Conservation (phyloP, 1,140 invertebrate genomes). For the Antheraea mylitta region DNA sequence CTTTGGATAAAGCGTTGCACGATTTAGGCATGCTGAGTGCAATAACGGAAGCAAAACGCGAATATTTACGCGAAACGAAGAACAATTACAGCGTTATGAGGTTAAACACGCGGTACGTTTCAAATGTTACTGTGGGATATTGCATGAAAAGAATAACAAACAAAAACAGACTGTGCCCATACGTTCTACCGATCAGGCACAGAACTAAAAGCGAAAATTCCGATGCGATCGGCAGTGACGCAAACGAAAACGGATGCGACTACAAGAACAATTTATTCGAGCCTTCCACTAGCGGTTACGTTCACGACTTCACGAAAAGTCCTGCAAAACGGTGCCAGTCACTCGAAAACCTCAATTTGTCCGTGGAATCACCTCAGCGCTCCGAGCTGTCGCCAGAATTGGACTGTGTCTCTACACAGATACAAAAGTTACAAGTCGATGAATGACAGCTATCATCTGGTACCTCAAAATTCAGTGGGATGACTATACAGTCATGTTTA, state of each 20-base stretch:
- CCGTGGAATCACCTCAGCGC: conserved; percentile 44
- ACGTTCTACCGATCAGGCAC: conserved; percentile 74
- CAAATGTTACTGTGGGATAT: conserved; percentile 80
- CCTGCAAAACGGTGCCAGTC: conserved; percentile 69
- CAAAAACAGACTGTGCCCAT: conserved; percentile 74
- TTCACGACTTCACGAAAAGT: conserved; percentile 41
- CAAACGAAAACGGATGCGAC: conserved; percentile 51
- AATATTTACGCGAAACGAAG: conserved; percentile 77
- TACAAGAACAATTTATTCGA: conserved; percentile 61
- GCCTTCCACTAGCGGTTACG: conserved; percentile 60
- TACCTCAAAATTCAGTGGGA: conserved; percentile 30
- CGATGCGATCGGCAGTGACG: conserved; percentile 68
- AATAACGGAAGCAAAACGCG: conserved; percentile 77
- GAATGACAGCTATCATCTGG: conserved; percentile 56
- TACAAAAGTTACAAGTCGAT: conserved; percentile 71
- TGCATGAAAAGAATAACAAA: conserved; percentile 74
- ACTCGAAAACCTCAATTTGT: conserved; percentile 65
- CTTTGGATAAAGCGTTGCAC: conserved; percentile 79
- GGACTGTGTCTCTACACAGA: conserved; percentile 69
- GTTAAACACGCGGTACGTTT: conserved; percentile 79
- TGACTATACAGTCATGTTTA: conserved; percentile 24
- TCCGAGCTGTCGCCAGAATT: conserved; percentile 62
- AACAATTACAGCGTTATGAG: conserved; percentile 75
- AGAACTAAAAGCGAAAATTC: conserved; percentile 81
- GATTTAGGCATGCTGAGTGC: conserved; percentile 80